Percentiles rank a stretch among this genome's conserved stretches.
phyloP scores from a whole-genome alignment of 2,113 vertebrate genomes.

The Blennius ocellaris region DNA sequence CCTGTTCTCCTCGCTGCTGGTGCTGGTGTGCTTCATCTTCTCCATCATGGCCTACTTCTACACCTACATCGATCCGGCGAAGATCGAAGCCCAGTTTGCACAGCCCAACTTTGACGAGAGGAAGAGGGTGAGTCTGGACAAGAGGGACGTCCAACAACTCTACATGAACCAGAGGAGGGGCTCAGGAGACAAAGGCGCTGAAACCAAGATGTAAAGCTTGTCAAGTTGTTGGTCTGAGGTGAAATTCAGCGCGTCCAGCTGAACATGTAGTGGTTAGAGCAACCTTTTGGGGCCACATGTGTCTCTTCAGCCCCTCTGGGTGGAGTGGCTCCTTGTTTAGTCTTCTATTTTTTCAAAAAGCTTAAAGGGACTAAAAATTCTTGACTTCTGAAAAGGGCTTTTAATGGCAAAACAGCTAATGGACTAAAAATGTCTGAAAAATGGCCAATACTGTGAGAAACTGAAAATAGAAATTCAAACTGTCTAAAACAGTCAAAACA shows the following conservation, averaged over 20 bases:
- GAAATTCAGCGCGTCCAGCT: not conserved
- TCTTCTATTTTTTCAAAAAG: too few relatives aligned
- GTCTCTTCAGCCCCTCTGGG: too few relatives aligned
- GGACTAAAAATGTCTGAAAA: too few relatives aligned
- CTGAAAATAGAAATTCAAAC: too few relatives aligned
- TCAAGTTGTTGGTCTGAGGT: not conserved
- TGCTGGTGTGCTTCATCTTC: conserved; percentile 89
- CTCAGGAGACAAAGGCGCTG: not conserved
- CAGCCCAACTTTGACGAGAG: conserved; percentile 47
- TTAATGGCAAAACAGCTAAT: too few relatives aligned
- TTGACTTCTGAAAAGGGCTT: too few relatives aligned
- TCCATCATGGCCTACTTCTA: conserved; percentile 93
- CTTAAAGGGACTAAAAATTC: too few relatives aligned
- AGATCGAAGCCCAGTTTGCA: conserved; percentile 87
- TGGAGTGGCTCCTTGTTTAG: too few relatives aligned
- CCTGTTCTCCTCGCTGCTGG: conserved; percentile 90
- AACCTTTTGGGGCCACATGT: not conserved
- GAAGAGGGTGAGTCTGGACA: conserved; percentile 54
- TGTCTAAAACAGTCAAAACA: too few relatives aligned
- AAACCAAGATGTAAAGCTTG: conserved; percentile 63
- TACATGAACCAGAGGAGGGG: not conserved
- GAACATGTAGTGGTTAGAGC: not conserved
- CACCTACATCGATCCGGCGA: conserved; percentile 88
- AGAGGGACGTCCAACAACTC: not conserved
- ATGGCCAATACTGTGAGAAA: too few relatives aligned